phyloP scores from a whole-genome alignment of 23 tunicate species.

The Diplosoma virens region DNA sequence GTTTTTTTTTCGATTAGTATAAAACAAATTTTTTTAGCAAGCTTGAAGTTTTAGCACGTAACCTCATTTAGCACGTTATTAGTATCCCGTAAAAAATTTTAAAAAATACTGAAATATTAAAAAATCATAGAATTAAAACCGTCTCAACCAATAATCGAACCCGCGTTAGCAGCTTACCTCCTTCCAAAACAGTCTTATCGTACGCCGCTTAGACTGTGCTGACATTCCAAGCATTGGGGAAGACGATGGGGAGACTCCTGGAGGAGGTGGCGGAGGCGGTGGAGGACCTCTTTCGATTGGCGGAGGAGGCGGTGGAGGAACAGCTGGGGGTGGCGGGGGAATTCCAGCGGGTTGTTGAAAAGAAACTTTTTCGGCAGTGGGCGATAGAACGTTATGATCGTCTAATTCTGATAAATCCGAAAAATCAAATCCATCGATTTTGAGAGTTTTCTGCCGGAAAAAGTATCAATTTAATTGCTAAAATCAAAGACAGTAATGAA shows the following conservation, averaged over 20 bases:
- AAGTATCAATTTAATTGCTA: not conserved
- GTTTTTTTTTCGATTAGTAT: no score
- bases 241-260: conserved; percentile 41
- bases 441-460: conserved; percentile 41
- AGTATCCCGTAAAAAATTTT: no score
- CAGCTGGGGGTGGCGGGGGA: conserved; percentile 17
- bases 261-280: conserved; percentile 64
- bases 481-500: no score
- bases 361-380: no score
- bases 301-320: conserved; percentile 69
- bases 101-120: no score
- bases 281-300: conserved; percentile 31
- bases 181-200: conserved; percentile 94
- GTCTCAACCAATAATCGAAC: no score
- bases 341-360: not conserved
- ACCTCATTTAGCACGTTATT: no score
- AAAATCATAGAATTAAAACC: no score
- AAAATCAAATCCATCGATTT: conserved; percentile 87
- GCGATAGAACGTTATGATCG: conserved; percentile 44
- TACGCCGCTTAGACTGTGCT: conserved; percentile 39
- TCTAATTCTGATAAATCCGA: conserved; percentile 64
- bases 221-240: not conserved
- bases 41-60: no score
- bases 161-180: conserved; percentile 46
- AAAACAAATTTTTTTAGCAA: no score